Evolutionary conservation across 2,888 invertebrate species (phyloP).

Genomic region (Drosophila seclusa): DNA sequence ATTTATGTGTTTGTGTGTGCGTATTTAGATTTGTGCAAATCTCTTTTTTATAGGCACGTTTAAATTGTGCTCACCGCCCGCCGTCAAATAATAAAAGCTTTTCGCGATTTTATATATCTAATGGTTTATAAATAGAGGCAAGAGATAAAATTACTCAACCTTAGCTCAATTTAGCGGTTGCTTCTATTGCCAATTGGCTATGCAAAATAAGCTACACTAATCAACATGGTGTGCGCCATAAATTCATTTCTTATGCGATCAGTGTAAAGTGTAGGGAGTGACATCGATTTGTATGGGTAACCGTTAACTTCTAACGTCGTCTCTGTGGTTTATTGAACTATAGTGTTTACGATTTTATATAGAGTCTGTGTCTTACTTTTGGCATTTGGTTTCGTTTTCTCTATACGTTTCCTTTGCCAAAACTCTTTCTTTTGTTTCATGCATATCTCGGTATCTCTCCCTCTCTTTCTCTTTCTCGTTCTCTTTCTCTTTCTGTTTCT

Average conservation of each 20-base stretch:
- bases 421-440: conserved; percentile 37
- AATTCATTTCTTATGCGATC: neutral
- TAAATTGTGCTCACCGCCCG: conserved; percentile 51
- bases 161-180: conserved; percentile 55
- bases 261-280: conserved; percentile 5
- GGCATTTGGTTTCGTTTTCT: conserved; percentile 32
- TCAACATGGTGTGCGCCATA: conserved; percentile 27
- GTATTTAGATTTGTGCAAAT: conserved; percentile 72
- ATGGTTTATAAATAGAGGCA: conserved; percentile 49
- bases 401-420: neutral
- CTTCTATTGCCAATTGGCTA: conserved; percentile 50
- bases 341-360: conserved; percentile 11
- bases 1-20: conserved; percentile 12
- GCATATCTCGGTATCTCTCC: conserved; percentile 1
- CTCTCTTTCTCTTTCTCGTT: neutral
- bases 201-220: conserved; percentile 44
- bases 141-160: conserved; percentile 40
- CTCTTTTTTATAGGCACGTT: conserved; percentile 69
- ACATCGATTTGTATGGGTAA: neutral
- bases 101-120: conserved; percentile 35
- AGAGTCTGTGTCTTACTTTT: conserved; percentile 28
- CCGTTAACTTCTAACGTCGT: conserved; percentile 31
- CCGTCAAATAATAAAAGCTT: conserved; percentile 43
- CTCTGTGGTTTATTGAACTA: conserved; percentile 52
- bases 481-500: conserved; percentile 21